phyloP scores from a whole-genome alignment of 2,113 vertebrate species.

The Eptesicus fuscus region DNA sequence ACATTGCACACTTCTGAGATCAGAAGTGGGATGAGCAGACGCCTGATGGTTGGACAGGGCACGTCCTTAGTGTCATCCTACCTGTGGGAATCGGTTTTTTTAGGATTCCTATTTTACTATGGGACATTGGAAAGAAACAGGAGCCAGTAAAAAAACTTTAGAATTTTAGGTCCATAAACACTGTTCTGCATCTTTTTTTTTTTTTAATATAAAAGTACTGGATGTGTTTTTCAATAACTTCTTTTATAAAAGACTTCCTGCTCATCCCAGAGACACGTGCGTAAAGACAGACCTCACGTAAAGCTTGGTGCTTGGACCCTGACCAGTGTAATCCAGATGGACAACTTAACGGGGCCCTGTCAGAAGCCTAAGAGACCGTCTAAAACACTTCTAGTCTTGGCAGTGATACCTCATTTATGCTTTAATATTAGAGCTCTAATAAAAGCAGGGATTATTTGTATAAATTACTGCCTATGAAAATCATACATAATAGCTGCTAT shows the following conservation, averaged over 20 bases:
- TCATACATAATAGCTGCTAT: not conserved
- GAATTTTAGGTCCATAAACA: not conserved
- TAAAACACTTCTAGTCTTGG: slow-evolving; percentile 24
- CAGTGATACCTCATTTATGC: not conserved
- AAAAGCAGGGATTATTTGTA: slow-evolving; percentile 48
- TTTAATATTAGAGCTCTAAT: slow-evolving; percentile 31
- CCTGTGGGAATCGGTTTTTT: not conserved
- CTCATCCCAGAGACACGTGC: not conserved
- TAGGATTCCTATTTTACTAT: not conserved
- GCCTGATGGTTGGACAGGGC: not conserved
- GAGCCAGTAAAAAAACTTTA: not conserved
- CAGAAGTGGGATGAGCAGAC: not conserved
- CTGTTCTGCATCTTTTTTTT: not conserved
- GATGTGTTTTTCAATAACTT: not conserved
- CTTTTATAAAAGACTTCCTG: not conserved
- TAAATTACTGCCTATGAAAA: slow-evolving; percentile 35
- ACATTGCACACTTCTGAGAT: fast-evolving
- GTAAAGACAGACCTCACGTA: not conserved
- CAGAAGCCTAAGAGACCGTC: slow-evolving; percentile 21
- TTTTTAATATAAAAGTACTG: slow-evolving; percentile 5
- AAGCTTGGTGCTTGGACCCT: slow-evolving; percentile 15
- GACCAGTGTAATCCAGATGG: slow-evolving; percentile 12
- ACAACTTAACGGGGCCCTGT: not conserved
- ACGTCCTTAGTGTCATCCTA: not conserved
- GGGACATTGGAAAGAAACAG: not conserved